phyloP scores from a whole-genome alignment of 92 coral and sea anemone species.

The Epizoanthus fatuus region DNA sequence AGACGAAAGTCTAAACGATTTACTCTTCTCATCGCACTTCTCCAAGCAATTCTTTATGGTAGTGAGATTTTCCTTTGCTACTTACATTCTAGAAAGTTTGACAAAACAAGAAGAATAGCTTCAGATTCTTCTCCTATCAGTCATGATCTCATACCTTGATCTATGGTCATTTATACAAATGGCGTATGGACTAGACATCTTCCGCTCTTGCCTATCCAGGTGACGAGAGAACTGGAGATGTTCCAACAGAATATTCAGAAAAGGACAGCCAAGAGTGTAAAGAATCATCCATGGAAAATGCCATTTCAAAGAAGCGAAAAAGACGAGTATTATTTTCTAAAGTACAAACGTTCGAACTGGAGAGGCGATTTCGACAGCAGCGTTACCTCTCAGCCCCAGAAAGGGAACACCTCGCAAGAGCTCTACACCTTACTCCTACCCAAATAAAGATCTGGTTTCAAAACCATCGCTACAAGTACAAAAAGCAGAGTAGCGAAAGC shows the following conservation, averaged over 20 bases:
- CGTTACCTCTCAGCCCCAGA: slow-evolving; percentile 54
- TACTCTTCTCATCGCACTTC: not conserved
- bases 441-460: slow-evolving; percentile 61
- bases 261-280: slow-evolving; percentile 12
- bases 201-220: slow-evolving; percentile 10
- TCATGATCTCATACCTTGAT: slow-evolving; percentile 9
- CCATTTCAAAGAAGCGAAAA: slow-evolving; percentile 39
- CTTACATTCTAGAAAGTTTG: slow-evolving; percentile 10
- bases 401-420: slow-evolving; percentile 45
- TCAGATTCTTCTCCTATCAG: not conserved
- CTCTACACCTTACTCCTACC: slow-evolving; percentile 46
- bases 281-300: slow-evolving; percentile 23
- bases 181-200: not conserved
- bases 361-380: slow-evolving; percentile 46
- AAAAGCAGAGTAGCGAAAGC: slow-evolving; percentile 36
- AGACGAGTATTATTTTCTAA: slow-evolving; percentile 49
- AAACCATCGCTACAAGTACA: slow-evolving; percentile 57
- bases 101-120: not conserved
- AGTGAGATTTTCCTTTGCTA: not conserved
- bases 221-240: slow-evolving; percentile 19
- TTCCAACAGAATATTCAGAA: not conserved
- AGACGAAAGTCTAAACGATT: not conserved
- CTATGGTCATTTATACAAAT: not conserved
- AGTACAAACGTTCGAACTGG: slow-evolving; percentile 43
- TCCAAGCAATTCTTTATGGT: not conserved